Evolutionary conservation across 2,797 vertebrate species (phyloP), one percentile per base, ranked within the genome.

Genomic region (Enteromius mattozi): DNA sequence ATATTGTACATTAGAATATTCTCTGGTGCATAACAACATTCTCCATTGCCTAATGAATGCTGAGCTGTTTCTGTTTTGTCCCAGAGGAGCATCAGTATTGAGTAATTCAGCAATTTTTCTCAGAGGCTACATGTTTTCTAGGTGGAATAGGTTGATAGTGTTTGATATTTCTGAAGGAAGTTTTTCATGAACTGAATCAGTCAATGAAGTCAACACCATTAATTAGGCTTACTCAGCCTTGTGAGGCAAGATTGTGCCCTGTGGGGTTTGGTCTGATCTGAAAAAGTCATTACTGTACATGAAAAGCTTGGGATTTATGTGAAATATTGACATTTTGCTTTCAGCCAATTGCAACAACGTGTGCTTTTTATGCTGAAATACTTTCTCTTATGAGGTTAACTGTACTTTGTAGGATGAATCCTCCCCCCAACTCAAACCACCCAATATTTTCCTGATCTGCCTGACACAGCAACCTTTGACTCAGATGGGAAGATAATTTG

Each of bases 91-190:
- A 14, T 65, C 47, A 51, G 17, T 56, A 77, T 6, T 17, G 70
- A 66, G 17, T 42, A 68, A 77, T 83, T 83, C 47, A 83, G 81
- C 74, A 77, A 7, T 83, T 69, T 69, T 42, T 56, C 74, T 30
- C 3, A 16, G 16, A 47, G 24, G 66, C 65, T 81, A 69, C 45
- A 24, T 33, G 8, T 70, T 70, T 27, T 77, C 6, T 69, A 1
- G 77, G 51, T 54, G 35, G 16, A 68, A 77, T 76, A 33, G 16
- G 13, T 24, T 13, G n/a, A n/a, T 21, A 6, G 35, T 68, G 81
- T 83, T 76, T 71, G 51, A 59, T 61, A 30, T 56, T 77, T 68
- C 35, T 69, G 47, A 56, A 77, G 4, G 49, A 14, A 24, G 42
- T 61, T 17, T 47, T 65, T 65, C 45, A 76, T 56, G 17, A 56